Conservation (phyloP, 2,888 invertebrate species). For the Antheraea assamensis region DNA sequence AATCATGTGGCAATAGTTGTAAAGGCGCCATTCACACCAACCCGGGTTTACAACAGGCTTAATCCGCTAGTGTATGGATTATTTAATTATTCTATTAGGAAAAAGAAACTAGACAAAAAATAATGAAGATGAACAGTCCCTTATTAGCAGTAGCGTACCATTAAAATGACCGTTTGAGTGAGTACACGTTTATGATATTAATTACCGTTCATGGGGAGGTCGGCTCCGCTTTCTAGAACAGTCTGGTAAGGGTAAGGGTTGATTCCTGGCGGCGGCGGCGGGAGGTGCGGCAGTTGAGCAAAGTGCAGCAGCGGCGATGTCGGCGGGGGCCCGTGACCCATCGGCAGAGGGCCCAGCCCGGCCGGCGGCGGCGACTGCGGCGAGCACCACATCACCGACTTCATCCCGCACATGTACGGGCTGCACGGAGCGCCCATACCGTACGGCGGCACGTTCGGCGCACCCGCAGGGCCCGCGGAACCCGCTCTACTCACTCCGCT, state of each 20-base stretch:
- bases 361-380: constrained; percentile 37
- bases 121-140: too few species aligned
- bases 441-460: constrained; percentile 28
- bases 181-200: too few species aligned
- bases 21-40: too few species aligned
- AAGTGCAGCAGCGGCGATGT: constrained; percentile 33
- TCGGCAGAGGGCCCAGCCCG: constrained; percentile 25
- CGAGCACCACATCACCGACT: constrained; percentile 59
- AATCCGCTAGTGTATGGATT: too few species aligned
- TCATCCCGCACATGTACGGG: constrained; percentile 56
- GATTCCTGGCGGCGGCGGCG: constrained; percentile 50
- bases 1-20: too few species aligned
- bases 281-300: constrained; percentile 40
- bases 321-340: constrained; percentile 35
- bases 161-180: too few species aligned
- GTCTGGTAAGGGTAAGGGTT: constrained; percentile 66
- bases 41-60: too few species aligned
- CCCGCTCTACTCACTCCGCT: constrained; percentile 17
- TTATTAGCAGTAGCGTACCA: too few species aligned
- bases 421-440: constrained; percentile 35
- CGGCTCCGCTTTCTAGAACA: constrained; percentile 77
- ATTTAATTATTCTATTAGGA: too few species aligned
- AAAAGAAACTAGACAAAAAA: too few species aligned
- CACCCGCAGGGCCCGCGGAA: constrained; percentile 17
- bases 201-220: constrained; percentile 81